Percentiles rank a stretch among this genome's conserved stretches.
Evolutionary conservation across 2,888 invertebrate species (phyloP).

Genomic region (Amphipyra berbera): DNA sequence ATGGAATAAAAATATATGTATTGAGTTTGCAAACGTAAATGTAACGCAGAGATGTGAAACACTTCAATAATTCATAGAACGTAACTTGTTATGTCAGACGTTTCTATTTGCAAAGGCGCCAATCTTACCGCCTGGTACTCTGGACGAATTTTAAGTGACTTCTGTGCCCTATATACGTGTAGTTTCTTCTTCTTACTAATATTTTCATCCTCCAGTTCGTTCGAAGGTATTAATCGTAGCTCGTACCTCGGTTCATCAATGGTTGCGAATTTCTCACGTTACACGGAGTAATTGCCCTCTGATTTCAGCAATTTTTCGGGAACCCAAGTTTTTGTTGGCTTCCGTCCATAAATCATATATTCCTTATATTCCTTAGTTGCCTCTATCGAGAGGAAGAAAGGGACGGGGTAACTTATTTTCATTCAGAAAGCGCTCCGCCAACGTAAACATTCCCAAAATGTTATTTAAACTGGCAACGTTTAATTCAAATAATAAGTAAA

Average conservation of each 20-base stretch:
- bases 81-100: slow-evolving; percentile 20
- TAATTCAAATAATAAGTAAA: neutral
- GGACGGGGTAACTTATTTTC: neutral
- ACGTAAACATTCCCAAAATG: neutral
- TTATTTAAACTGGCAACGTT: neutral
- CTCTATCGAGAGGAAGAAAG: neutral
- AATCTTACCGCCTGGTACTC: slow-evolving; percentile 17
- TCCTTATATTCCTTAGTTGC: slow-evolving; percentile 18
- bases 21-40: slow-evolving; percentile 5
- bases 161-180: neutral
- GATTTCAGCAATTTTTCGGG: slow-evolving; percentile 27
- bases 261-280: slow-evolving; percentile 16
- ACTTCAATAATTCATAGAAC: slow-evolving; percentile 41
- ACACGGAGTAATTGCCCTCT: slow-evolving; percentile 24
- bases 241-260: slow-evolving; percentile 6
- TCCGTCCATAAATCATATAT: no score
- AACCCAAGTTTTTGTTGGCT: slow-evolving; percentile 10
- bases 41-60: slow-evolving; percentile 17
- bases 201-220: slow-evolving; percentile 10
- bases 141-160: slow-evolving; percentile 29
- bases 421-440: neutral
- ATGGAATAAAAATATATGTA: neutral
- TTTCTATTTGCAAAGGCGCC: slow-evolving; percentile 28
- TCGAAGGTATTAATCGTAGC: slow-evolving; percentile 14
- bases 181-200: slow-evolving; percentile 3